Percentiles rank a stretch among this genome's conserved stretches.
Evolutionary conservation across 2,888 invertebrate species (phyloP).

Genomic region (Eudemis profundana): DNA sequence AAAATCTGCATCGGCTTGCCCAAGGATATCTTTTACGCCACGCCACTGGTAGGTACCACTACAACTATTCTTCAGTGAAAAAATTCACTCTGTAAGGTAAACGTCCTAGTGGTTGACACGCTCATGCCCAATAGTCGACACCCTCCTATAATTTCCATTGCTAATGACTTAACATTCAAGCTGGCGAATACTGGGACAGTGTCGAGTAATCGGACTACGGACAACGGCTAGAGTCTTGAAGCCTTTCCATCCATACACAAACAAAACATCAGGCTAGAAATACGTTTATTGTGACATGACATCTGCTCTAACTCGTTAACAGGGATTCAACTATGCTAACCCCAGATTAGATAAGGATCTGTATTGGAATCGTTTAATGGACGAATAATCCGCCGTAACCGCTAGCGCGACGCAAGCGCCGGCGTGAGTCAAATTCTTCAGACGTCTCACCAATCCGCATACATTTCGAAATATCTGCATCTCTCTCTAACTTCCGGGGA

Average conservation of each 20-base stretch:
- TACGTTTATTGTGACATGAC: conserved; percentile 2
- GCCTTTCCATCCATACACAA: background rate
- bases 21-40: too few species aligned
- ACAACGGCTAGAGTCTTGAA: background rate
- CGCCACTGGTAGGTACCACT: too few species aligned
- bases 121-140: too few species aligned
- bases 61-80: too few species aligned
- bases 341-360: conserved; percentile 9
- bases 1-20: too few species aligned
- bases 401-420: conserved; percentile 36
- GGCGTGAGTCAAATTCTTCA: conserved; percentile 27
- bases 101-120: too few species aligned
- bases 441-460: conserved; percentile 10
- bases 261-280: background rate
- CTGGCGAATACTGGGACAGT: too few species aligned
- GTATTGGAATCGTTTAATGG: conserved; percentile 38
- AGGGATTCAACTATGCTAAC: conserved; percentile 19
- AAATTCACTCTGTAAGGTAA: too few species aligned
- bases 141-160: too few species aligned
- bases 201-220: too few species aligned
- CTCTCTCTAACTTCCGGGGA: conserved; percentile 25
- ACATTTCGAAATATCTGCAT: conserved; percentile 19
- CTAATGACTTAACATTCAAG: too few species aligned
- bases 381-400: conserved; percentile 35
- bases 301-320: conserved; percentile 12